Evolutionary conservation across 2,113 vertebrate genomes (phyloP), one percentile per base, ranked within the genome.

Genomic region (Gymnogyps californianus): DNA sequence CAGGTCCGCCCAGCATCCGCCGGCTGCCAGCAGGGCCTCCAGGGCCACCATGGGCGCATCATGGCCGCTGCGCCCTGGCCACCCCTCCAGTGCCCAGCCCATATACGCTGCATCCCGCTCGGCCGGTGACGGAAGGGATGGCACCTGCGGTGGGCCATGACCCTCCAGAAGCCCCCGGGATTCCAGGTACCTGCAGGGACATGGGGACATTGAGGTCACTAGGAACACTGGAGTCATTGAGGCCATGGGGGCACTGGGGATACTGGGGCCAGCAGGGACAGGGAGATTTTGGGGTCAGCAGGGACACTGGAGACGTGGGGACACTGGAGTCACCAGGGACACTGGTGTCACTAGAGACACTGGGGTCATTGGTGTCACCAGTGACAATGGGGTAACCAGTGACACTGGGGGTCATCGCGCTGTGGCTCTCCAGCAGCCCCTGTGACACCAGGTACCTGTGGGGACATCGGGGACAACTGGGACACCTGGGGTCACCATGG

Each of bases 31-130:
- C 86, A 99, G 87, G 2, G 98, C 98, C 36, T 99, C 99, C 67
- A 98, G 74, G 5, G 98, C 99, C 31, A 99, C 98, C 98, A 99
- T 99, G 16, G 99, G 99, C 0, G 99, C 98, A 2, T 99, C 98
- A 3, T 99, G 99, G 29, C 99, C 98, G 7, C 98, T 98, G 13
- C 98, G 97, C 14, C 99, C 99, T 0, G 98, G 92, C 99, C 99
- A 99, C 8, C 98, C 98, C 1, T 96, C 97, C 92, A 98, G 42
- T 3, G 98, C 98, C 97, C 99, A 99, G 89, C 86, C 93, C 25
- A 97, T 96, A 91, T 99, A 99, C 36, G 49, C 98, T 0, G 88
- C 36, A 8, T 99, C 99, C 55, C 99, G 96, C 95, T 99, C 98
- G 0, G 97, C 98, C 0, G 98, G 97, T 13, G 98, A 97, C 0